Evolutionary conservation across 2,113 vertebrate species (phyloP), one percentile per base, ranked within the genome.

Genomic region (Salvelinus fontinalis): DNA sequence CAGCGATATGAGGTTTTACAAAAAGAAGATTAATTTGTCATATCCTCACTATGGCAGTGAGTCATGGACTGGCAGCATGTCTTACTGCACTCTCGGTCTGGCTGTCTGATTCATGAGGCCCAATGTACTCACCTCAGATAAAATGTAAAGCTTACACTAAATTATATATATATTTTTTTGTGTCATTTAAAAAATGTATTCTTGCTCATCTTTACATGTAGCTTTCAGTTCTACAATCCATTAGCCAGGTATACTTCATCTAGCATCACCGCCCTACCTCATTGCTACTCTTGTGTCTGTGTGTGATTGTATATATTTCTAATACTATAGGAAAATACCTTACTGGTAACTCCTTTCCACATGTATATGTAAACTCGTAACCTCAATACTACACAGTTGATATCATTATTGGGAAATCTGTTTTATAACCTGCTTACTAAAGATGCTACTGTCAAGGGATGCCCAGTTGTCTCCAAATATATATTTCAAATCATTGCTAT

Each of bases 221-320:
- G 18, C 31, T 39, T 69, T 69, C 67, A 26, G 29, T 54, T 31
- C 86, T 91, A 89, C 86, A 81, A 91, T 88, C 89, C 84, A 89
- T 89, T 89, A 90, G 89, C 90, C 90, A 85, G 85, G 88, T 91
- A 89, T 92, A 90, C 90, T 93, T 92, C 90, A 89, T 93, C 88
- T 90, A 87, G 90, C 89, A 86, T 94, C 92, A 92, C 90, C 91
- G 82, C 92, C 92, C 93, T 94, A 94, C 93, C 93, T 94, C 93
- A 94, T 94, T 91, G 91, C 93, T 93, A 89, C 88, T 91, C 91
- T 92, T 88, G 89, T 92, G 90, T 93, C 85, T 92, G 86, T 91
- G 90, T 92, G 83, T 90, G 88, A 87, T 91, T 91, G 89, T 91
- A 87, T 89, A 84, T 90, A 89, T 88, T 79, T 78, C 20, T 57